Evolutionary conservation across 2,113 vertebrate species (phyloP).

Genomic region (Anser cygnoides): DNA sequence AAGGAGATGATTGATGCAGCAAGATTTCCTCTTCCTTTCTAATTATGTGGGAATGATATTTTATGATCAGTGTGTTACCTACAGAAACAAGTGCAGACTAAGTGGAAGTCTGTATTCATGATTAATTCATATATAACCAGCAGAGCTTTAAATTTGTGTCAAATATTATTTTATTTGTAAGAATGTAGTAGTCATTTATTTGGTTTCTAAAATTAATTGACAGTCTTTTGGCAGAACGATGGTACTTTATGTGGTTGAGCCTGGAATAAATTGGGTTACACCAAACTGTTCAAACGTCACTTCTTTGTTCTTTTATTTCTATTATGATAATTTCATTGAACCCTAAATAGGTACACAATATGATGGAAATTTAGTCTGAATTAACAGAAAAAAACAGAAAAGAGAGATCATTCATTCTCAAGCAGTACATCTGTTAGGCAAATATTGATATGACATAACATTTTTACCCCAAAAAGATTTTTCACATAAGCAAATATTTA

Average conservation of each 20-base stretch:
- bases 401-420: neutral
- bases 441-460: neutral
- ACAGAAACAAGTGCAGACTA: neutral
- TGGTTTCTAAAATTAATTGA: neutral
- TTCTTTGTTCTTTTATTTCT: neutral
- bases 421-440: neutral
- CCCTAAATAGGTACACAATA: neutral
- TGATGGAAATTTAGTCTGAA: neutral
- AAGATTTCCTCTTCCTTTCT: neutral
- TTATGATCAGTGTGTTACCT: neutral
- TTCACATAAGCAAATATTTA: neutral
- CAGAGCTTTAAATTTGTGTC: neutral
- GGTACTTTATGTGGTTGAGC: neutral
- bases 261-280: neutral
- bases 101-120: neutral
- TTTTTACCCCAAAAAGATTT: neutral
- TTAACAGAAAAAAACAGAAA: neutral
- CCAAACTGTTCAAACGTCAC: neutral
- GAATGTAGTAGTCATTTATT: neutral
- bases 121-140: neutral
- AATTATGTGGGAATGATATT: neutral
- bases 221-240: neutral
- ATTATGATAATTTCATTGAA: neutral
- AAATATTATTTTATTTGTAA: neutral
- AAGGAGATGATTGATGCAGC: neutral